phyloP scores from a whole-genome alignment of 2,797 vertebrate genomes.

The Crossoptilon crossoptilon region DNA sequence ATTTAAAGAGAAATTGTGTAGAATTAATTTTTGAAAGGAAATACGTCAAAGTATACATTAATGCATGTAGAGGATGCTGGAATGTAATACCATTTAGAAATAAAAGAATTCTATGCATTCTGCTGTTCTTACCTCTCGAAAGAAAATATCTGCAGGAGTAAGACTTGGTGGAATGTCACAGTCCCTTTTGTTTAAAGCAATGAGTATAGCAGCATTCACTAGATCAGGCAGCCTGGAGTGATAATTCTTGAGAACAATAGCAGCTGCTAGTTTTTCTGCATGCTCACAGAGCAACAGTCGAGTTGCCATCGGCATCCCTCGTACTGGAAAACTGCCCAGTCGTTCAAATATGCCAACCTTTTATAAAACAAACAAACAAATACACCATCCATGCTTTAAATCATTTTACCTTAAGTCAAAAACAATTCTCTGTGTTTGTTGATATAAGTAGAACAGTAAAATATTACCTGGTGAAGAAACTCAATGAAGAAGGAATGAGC shows the following conservation, averaged over 20 bases:
- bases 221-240: constrained; percentile 88
- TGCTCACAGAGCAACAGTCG: constrained; percentile 92
- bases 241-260: constrained; percentile 92
- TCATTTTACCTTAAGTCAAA: background rate
- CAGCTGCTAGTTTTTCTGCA: constrained; percentile 91
- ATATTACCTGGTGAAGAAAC: constrained; percentile 91
- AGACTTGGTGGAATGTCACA: constrained; percentile 83
- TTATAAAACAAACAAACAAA: background rate
- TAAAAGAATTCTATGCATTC: background rate
- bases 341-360: constrained; percentile 91
- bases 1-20: background rate
- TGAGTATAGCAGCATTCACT: constrained; percentile 86
- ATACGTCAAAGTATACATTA: background rate
- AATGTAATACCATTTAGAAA: background rate
- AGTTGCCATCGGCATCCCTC: constrained; percentile 86
- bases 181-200: constrained; percentile 82
- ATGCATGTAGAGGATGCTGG: background rate
- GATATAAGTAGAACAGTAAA: background rate
- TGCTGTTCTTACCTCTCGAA: constrained; percentile 88
- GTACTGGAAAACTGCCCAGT: constrained; percentile 79
- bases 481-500: constrained; percentile 93
- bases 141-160: constrained; percentile 93
- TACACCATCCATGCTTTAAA: background rate
- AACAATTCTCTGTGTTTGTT: background rate
- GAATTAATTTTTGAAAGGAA: background rate